Evolutionary conservation across 1,140 invertebrate genomes (phyloP).

Genomic region (Ridgeia piscesae): DNA sequence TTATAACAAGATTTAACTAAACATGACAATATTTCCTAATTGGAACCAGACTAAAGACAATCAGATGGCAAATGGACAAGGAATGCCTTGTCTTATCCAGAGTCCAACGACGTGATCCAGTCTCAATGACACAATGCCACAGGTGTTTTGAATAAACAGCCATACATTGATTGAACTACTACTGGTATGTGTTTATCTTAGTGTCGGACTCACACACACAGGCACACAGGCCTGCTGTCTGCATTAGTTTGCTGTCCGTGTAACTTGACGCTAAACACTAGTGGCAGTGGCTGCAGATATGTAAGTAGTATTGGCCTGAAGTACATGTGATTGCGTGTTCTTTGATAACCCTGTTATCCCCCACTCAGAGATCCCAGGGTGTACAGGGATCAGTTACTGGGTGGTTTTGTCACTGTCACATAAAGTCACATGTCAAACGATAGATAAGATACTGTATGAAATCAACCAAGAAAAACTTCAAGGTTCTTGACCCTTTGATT

Average conservation of each 20-base stretch:
- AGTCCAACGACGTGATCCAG: neutral
- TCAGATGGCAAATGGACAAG: no score
- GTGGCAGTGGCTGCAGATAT: neutral
- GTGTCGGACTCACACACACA: no score
- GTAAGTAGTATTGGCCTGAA: neutral
- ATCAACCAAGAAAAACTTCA: no score
- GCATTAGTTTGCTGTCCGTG: neutral
- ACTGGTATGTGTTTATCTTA: neutral
- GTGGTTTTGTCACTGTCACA: neutral
- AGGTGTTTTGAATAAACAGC: neutral
- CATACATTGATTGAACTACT: neutral
- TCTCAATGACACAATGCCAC: neutral
- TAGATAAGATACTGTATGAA: neutral
- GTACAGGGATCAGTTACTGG: neutral
- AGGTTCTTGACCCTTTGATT: no score
- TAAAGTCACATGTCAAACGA: neutral
- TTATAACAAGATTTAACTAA: no score
- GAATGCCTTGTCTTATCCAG: no score
- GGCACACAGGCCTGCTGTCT: neutral
- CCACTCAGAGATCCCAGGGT: neutral
- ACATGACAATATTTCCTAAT: no score
- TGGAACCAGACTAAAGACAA: no score
- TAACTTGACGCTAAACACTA: neutral
- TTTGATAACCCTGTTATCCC: neutral
- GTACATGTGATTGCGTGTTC: neutral